These are phyloP conservation scores for Stenotaenia linearis DNA, from an alignment of 2,888 invertebrate species.

Conservation along the genomic window DNA sequence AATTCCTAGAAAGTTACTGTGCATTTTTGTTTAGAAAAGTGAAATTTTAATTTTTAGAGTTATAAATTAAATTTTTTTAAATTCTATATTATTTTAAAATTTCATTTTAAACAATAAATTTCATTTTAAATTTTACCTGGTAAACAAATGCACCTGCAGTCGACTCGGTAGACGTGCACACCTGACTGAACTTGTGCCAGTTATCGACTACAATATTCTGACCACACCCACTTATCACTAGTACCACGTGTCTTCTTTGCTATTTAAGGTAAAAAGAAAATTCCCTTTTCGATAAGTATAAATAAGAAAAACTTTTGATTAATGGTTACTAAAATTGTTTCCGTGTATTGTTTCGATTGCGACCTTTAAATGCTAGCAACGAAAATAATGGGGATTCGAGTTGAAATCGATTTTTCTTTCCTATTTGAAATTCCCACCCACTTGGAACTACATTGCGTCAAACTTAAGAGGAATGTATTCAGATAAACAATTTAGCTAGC, in stretches of 20 bases:
- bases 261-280: neutral
- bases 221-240: slow-evolving; percentile 19
- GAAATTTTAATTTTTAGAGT: too few relatives aligned
- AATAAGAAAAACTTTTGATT: neutral
- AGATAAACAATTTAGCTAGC: too few relatives aligned
- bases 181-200: slow-evolving; percentile 24
- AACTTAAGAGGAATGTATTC: too few relatives aligned
- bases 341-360: neutral
- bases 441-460: neutral
- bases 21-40: too few relatives aligned
- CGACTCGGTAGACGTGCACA: neutral
- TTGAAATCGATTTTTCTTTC: neutral
- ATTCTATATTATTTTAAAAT: neutral
- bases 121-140: neutral
- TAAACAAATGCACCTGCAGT: neutral
- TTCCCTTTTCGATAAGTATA: neutral
- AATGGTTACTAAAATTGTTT: neutral
- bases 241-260: slow-evolving; percentile 6
- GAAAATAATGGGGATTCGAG: neutral
- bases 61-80: neutral
- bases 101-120: neutral
- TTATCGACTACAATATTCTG: slow-evolving; percentile 14
- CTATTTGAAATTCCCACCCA: neutral
- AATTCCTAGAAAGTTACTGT: too few relatives aligned
- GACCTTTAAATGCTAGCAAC: neutral